Base-by-base conservation (phyloP, 64 coral and sea anemone species). In the Dendrophyllia cribrosa region DNA sequence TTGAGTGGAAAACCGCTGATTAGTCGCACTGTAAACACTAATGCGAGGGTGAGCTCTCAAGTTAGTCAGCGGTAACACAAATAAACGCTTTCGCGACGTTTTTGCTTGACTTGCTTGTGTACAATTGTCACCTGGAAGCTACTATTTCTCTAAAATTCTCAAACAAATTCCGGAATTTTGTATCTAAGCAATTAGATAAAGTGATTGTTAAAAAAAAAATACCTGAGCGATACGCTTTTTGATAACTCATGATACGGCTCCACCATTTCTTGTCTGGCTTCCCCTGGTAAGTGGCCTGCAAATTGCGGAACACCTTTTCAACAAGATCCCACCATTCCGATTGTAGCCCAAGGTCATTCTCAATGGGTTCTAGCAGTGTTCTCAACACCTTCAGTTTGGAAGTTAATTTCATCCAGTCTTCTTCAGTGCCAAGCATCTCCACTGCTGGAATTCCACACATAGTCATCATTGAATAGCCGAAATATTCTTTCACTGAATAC, bases 381-480 rank as follows among this genome's bases (percentile, higher is more conserved):
- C 88, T 75, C 43, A 90, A 62, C 2, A 71, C 82, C 16, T 90
- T 84, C 14, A 86, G 55, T 51, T 90, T 95, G 48, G 88, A 78
- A 7, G 51, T 88, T 55, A 95, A 55, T 77, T 86, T 90, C 20
- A 55, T 49, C 93, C 93, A 95, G 45, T 95, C 93, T 66, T 95
- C 79, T 70, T 90, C 89, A 66, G 50, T 73, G 3, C 93, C 88
- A 2, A 87, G 79, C 85, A 94, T 88, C 63, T 94, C 92, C 7
- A 95, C 67, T 6, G 61, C 62, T 10, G 95, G 95, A 3, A 96
- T 96, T 24, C 91, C 95, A 93, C 95, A 96, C 4, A 16, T 6
- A 4, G 17, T 19, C 47, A 43, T 16, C 0, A 78, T 64, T 64
- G 4, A 5, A 64, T 19, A 64, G 1, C 17, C 15, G 61, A 64